Percentiles rank a stretch among this genome's conserved stretches.
Evolutionary conservation across 2,113 vertebrate species (phyloP).

Genomic region (Indicator maculatus): DNA sequence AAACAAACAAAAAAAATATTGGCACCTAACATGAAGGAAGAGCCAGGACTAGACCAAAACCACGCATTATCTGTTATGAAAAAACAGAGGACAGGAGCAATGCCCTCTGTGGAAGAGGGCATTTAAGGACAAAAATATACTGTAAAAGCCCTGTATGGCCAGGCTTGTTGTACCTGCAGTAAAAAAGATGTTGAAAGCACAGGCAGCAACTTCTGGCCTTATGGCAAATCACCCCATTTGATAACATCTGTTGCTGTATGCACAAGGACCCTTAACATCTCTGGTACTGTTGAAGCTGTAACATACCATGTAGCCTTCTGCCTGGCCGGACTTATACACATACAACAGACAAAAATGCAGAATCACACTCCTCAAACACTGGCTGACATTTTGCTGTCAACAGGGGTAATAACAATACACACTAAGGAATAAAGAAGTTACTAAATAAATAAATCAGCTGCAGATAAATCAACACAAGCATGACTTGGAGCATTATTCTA

Average conservation of each 20-base stretch:
- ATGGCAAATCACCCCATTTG: background rate
- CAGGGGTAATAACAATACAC: background rate
- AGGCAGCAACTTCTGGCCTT: background rate
- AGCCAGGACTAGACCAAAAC: background rate
- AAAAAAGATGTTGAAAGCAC: background rate
- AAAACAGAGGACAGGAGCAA: background rate
- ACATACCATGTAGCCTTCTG: rapidly evolving
- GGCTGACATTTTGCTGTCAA: background rate
- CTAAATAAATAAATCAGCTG: background rate
- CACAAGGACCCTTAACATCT: background rate
- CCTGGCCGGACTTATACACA: background rate
- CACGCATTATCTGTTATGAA: background rate
- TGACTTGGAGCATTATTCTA: background rate
- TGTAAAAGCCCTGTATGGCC: background rate
- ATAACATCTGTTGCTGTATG: background rate
- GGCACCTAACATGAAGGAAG: background rate
- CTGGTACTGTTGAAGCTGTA: background rate
- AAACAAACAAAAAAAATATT: too few relatives aligned
- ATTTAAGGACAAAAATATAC: background rate
- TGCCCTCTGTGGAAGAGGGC: background rate
- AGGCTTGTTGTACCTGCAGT: background rate
- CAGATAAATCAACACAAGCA: background rate
- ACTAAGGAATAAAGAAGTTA: background rate
- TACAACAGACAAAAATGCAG: background rate
- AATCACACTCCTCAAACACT: background rate